These are phyloP conservation scores for Copidosoma floridanum DNA, from an alignment of 1,140 invertebrate species.

Conservation along the genomic window DNA sequence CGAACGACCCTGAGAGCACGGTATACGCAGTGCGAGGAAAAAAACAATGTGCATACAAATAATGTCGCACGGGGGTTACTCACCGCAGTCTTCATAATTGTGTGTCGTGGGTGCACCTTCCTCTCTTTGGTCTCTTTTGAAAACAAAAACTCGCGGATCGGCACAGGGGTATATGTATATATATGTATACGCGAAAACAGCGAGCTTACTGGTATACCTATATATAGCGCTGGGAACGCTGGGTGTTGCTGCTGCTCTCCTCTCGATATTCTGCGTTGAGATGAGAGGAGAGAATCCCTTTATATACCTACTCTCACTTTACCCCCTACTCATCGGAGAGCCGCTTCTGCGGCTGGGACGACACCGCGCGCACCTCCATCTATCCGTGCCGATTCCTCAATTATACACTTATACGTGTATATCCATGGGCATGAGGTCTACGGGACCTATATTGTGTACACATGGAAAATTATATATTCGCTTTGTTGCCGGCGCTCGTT, in stretches of 20 bases:
- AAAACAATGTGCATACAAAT: too few species aligned
- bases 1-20: too few species aligned
- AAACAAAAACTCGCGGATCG: not conserved
- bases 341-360: too few species aligned
- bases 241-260: too few species aligned
- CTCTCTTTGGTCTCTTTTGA: not conserved
- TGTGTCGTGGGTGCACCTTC: not conserved
- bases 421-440: too few species aligned
- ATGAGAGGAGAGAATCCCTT: slow-evolving; percentile 52
- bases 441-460: too few species aligned
- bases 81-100: slow-evolving; percentile 13
- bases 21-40: too few species aligned
- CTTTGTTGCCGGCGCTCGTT: too few species aligned
- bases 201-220: not conserved
- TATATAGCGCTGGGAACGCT: not conserved
- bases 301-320: slow-evolving; percentile 58
- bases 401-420: too few species aligned
- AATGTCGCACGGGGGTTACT: not conserved
- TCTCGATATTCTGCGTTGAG: slow-evolving; percentile 14
- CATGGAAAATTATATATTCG: too few species aligned
- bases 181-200: not conserved
- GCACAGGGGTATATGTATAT: too few species aligned
- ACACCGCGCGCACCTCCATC: too few species aligned
- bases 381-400: slow-evolving; percentile 27
- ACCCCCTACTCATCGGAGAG: slow-evolving; percentile 35